A percentile compares a stretch with the other conserved stretches of the same genome.
These are phyloP conservation scores for Fistularia commersonii DNA, from an alignment of 2,797 vertebrate species.

Conservation along the genomic window DNA sequence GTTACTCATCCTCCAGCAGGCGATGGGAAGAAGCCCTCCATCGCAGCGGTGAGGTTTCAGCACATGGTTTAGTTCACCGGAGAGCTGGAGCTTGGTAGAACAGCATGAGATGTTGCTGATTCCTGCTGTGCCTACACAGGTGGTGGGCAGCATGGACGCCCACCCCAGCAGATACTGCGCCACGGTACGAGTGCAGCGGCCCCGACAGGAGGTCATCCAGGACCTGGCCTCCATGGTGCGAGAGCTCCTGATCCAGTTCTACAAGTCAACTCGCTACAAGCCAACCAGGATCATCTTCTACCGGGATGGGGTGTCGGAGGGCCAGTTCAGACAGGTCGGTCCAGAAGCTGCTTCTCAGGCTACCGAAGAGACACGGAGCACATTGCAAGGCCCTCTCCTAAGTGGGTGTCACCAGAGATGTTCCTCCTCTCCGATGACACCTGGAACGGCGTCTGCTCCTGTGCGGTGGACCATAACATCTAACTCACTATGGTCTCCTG, in stretches of 20 bases:
- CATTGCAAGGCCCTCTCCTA: too few relatives aligned
- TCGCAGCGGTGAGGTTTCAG: slow-evolving; percentile 86
- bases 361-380: too few relatives aligned
- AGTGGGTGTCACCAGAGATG: too few relatives aligned
- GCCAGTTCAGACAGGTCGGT: slow-evolving; percentile 92
- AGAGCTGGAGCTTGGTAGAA: too few relatives aligned
- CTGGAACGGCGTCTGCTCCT: too few relatives aligned
- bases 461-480: too few relatives aligned
- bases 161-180: slow-evolving; percentile 97
- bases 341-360: too few relatives aligned
- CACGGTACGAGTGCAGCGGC: slow-evolving; percentile 93
- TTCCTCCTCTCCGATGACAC: too few relatives aligned
- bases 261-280: slow-evolving; percentile 98
- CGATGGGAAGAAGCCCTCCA: slow-evolving; percentile 96
- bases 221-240: slow-evolving; percentile 96
- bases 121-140: slow-evolving; percentile 63
- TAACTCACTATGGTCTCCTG: not conserved
- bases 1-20: slow-evolving; percentile 98
- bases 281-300: slow-evolving; percentile 97
- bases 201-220: slow-evolving; percentile 95
- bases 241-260: slow-evolving; percentile 97
- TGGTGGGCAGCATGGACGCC: slow-evolving; percentile 98
- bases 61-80: too few relatives aligned
- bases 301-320: slow-evolving; percentile 94
- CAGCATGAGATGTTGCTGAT: not conserved